These are phyloP conservation scores for Ochotona princeps DNA, from an alignment of 2,113 vertebrate species.

Conservation along the genomic window DNA sequence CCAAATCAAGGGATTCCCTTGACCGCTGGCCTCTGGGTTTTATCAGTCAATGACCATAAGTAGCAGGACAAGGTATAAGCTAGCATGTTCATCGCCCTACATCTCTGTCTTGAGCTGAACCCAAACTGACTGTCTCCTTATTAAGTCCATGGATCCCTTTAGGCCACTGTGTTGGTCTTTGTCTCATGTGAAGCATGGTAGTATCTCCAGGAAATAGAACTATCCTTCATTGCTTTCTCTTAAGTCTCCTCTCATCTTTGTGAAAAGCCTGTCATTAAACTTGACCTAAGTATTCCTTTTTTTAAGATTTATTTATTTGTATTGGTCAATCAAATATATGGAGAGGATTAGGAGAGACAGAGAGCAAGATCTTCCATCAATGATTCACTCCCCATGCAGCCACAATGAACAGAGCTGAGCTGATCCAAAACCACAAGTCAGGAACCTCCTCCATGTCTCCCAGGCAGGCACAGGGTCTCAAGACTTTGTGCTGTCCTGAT, in stretches of 20 bases:
- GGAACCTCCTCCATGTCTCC: too few relatives aligned
- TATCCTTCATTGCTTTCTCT: neutral
- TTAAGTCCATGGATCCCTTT: neutral
- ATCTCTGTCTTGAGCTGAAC: neutral
- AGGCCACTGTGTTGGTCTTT: neutral
- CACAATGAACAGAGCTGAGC: too few relatives aligned
- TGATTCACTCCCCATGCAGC: too few relatives aligned
- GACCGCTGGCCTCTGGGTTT: neutral
- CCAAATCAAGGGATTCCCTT: neutral
- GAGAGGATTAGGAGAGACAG: too few relatives aligned
- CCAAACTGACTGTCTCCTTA: neutral
- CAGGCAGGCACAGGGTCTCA: too few relatives aligned
- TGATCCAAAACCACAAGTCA: too few relatives aligned
- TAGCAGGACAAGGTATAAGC: neutral
- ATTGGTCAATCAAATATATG: too few relatives aligned
- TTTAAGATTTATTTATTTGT: too few relatives aligned
- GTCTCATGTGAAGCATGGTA: fast-evolving
- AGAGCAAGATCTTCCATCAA: too few relatives aligned
- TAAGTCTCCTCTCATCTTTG: neutral
- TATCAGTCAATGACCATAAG: neutral
- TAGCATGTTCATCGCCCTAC: neutral
- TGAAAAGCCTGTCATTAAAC: neutral
- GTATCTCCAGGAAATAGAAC: neutral
- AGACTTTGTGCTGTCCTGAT: too few relatives aligned
- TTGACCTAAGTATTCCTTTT: too few relatives aligned